These are phyloP conservation scores for Cheumatopsyche charites DNA, from an alignment of 1,140 invertebrate species.

Conservation along the genomic window DNA sequence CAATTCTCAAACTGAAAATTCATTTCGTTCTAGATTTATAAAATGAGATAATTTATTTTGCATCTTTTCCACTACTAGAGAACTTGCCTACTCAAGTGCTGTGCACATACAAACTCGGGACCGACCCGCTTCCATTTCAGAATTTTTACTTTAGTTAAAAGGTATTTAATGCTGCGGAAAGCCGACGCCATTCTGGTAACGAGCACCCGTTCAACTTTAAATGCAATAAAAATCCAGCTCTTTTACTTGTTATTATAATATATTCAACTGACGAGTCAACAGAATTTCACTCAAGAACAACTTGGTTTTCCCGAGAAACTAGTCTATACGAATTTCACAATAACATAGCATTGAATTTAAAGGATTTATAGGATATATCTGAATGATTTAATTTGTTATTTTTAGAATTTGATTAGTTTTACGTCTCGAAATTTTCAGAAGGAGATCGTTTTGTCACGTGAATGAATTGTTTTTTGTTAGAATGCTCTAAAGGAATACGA, in stretches of 20 bases:
- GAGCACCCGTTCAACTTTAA: constrained; percentile 21
- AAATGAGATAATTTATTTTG: background rate
- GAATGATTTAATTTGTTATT: background rate
- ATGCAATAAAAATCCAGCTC: constrained; percentile 20
- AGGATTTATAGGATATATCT: too few relatives aligned
- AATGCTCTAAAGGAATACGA: background rate
- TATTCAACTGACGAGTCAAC: constrained; percentile 6
- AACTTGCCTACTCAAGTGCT: background rate
- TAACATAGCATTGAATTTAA: background rate
- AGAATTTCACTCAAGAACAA: background rate
- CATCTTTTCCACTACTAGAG: background rate
- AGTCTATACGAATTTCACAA: background rate
- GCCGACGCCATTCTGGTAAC: constrained; percentile 33
- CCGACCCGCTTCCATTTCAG: constrained; percentile 21
- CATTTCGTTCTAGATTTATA: background rate
- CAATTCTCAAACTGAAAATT: background rate
- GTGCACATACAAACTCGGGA: background rate
- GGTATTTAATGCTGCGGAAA: constrained; percentile 46
- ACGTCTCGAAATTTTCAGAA: background rate
- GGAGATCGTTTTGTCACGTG: background rate
- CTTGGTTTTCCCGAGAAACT: background rate
- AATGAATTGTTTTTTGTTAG: constrained; percentile 14
- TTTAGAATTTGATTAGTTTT: too few relatives aligned
- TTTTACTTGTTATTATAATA: constrained; percentile 7
- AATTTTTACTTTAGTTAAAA: constrained; percentile 46